phyloP scores from a whole-genome alignment of 2,888 invertebrate genomes.

The Frankliniella fusca region DNA sequence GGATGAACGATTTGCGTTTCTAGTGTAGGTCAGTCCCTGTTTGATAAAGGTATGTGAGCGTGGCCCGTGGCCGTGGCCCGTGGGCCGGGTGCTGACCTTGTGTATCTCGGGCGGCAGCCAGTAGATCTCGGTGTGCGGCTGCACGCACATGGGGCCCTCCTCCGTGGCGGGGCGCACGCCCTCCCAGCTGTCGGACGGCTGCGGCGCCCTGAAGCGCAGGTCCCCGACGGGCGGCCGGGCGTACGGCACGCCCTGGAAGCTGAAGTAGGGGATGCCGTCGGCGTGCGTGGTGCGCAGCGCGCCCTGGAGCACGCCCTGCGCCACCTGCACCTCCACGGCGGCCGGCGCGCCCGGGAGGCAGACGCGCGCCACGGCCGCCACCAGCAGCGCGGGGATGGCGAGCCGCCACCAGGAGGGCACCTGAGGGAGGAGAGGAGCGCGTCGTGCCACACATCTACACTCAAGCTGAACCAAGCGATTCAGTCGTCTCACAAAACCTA shows the following conservation, averaged over 20 bases:
- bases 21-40: too few relatives aligned
- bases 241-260: slow-evolving; percentile 11
- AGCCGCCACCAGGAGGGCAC: not conserved
- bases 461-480: too few relatives aligned
- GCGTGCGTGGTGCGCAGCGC: not conserved
- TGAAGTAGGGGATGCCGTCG: slow-evolving; percentile 21
- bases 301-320: slow-evolving; percentile 21
- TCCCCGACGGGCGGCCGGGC: slow-evolving; percentile 6
- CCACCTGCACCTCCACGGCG: not conserved
- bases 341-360: not conserved
- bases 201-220: slow-evolving; percentile 15
- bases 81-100: not conserved
- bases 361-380: not conserved
- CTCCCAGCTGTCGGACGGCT: not conserved
- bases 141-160: slow-evolving; percentile 1
- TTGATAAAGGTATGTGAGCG: too few relatives aligned
- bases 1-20: too few relatives aligned
- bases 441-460: too few relatives aligned
- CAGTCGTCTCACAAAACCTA: not conserved
- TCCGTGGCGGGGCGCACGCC: not conserved
- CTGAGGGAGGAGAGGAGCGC: not conserved
- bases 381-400: not conserved
- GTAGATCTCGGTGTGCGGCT: slow-evolving; percentile 11
- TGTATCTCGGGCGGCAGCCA: not conserved
- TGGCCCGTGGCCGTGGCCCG: too few relatives aligned